Percentiles rank a stretch among this genome's conserved stretches.
phyloP scores from a whole-genome alignment of 2,797 vertebrate species.

The Denticeps clupeoides region DNA sequence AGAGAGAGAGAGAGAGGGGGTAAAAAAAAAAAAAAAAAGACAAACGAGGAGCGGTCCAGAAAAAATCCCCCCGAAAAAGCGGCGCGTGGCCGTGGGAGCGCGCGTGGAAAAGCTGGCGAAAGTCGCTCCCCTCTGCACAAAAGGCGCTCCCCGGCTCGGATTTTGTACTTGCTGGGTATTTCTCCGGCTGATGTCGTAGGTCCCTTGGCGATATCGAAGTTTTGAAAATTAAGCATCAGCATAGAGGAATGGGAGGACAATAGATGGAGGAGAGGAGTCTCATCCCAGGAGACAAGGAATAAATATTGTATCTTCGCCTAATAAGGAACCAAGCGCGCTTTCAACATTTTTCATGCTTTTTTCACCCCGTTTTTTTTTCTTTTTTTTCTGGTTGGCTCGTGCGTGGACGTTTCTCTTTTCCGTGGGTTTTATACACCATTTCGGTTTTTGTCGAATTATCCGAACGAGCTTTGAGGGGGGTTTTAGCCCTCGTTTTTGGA shows the following conservation, averaged over 20 bases:
- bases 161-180: constrained; percentile 99
- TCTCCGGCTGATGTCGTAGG: constrained; percentile 99
- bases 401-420: constrained; percentile 64
- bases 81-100: constrained; percentile 48
- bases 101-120: constrained; percentile 90
- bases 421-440: too few species aligned
- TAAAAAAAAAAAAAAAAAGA: constrained; percentile 46
- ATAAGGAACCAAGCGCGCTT: constrained; percentile 96
- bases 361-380: too few species aligned
- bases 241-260: constrained; percentile 99
- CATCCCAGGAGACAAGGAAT: constrained; percentile 99
- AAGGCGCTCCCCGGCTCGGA: constrained; percentile 98
- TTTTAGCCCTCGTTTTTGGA: too few species aligned
- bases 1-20: constrained; percentile 64
- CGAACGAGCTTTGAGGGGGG: too few species aligned
- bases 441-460: too few species aligned
- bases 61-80: constrained; percentile 46
- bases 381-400: too few species aligned
- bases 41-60: too few species aligned
- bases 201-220: constrained; percentile 99
- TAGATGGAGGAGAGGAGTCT: constrained; percentile 98
- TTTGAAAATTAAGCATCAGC: constrained; percentile 99
- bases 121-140: constrained; percentile 97
- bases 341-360: constrained; percentile 91
- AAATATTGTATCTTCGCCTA: constrained; percentile 99